Base-by-base conservation (phyloP, 2,888 invertebrate genomes). In the Lasioglossum vierecki region DNA sequence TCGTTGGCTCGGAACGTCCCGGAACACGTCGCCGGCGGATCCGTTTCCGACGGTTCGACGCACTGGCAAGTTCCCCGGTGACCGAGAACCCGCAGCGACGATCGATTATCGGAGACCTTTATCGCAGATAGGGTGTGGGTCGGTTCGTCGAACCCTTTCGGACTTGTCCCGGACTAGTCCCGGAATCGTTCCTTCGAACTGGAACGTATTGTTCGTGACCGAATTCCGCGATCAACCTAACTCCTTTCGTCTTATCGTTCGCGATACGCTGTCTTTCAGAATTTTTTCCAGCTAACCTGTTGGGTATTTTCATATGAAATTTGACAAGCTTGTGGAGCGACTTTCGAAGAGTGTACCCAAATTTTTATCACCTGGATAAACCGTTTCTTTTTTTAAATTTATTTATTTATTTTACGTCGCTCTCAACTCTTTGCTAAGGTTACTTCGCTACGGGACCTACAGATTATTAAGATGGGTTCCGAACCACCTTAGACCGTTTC, bases 71-170 rank as follows among this genome's bases (percentile, higher is more conserved):
- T 74, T 60, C 39, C 26, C 39, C 76, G 49, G 71, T 80, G 84
- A 80, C 84, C 85, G 85, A 85, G 85, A 84, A 79, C 72, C 66
- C 5, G 35, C 11, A 11, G 39, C 68, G 41, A 53, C 77, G 78
- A 79, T 85, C 85, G 86, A 82, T 82, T 76, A 85, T 82, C 79
- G 76, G 76, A 68, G 75, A 78, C 84, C 82, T 86, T 82, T 82
- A 80, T 85, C 86, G 70, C 49, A 68, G 85, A 86, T 85, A 86
- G 80, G 72, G 74, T 75, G 76, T 75, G 35, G 26, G 39, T 35
- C 70, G 88, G 88, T 89, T 86, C 86, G 85, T 74, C 88, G 85
- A 87, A 88, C 88, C 84, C 53, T 53, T 53, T 53, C 22, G 22
- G 53, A 53, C 53, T 53, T 9, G 53, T 53, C 22, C 53, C 53